These are phyloP conservation scores for Lemur catta DNA, from an alignment of 2,797 vertebrate genomes.

Conservation along the genomic window DNA sequence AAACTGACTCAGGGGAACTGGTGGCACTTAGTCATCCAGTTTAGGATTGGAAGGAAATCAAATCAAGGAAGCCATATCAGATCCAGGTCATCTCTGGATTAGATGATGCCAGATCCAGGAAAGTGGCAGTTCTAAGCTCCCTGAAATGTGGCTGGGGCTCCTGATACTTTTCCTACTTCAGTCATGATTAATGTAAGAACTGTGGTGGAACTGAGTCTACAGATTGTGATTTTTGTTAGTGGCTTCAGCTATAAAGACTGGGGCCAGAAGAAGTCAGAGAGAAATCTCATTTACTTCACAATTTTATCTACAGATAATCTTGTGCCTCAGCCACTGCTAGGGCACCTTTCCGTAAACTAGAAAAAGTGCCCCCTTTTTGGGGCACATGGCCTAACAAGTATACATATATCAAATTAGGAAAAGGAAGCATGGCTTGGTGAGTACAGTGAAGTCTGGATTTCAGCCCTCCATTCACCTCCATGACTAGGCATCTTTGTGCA, in stretches of 20 bases:
- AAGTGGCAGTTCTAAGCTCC: background rate
- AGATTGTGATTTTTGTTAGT: background rate
- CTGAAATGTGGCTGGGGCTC: background rate
- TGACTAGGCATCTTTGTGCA: background rate
- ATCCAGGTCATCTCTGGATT: background rate
- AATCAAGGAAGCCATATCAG: background rate
- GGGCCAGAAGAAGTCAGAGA: background rate
- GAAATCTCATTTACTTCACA: background rate
- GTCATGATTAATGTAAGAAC: background rate
- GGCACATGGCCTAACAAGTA: background rate
- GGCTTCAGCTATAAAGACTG: slow-evolving; percentile 1
- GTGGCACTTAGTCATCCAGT: background rate
- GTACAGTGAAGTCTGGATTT: background rate
- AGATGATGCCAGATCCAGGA: background rate
- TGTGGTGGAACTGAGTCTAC: background rate
- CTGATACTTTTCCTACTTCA: background rate
- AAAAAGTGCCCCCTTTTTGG: background rate
- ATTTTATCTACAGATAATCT: background rate
- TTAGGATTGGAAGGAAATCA: slow-evolving; percentile 28
- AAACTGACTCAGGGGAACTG: background rate
- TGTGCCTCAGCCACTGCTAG: background rate
- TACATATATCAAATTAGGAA: slow-evolving; percentile 5
- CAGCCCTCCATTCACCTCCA: background rate
- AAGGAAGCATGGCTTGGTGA: background rate
- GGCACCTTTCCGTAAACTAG: background rate